A percentile compares a stretch with the other conserved stretches of the same genome.
Conservation (phyloP, 2,888 invertebrate genomes). For the Meloe dianella region DNA sequence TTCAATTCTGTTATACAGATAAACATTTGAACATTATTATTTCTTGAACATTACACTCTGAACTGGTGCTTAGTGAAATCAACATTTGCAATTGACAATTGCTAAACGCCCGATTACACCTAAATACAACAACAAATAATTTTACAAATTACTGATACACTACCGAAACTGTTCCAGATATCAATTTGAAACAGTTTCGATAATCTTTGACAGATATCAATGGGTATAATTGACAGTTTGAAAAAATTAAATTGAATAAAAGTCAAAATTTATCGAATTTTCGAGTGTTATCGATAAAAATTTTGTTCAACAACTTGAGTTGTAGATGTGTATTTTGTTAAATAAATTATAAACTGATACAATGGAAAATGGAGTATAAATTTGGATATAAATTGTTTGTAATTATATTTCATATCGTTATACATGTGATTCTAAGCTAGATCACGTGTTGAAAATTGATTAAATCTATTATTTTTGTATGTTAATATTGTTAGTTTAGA, state of each 20-base stretch:
- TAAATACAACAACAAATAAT: constrained; percentile 10
- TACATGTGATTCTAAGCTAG: background rate
- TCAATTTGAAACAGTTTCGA: background rate
- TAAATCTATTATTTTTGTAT: background rate
- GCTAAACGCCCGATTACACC: background rate
- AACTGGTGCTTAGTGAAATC: constrained; percentile 1
- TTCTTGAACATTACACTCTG: constrained; percentile 14
- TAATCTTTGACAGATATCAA: background rate
- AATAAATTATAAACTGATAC: no score
- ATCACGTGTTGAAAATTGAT: background rate
- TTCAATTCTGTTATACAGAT: background rate
- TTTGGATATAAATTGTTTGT: background rate
- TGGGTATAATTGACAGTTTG: no score
- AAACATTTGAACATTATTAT: constrained; percentile 15
- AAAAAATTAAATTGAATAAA: no score
- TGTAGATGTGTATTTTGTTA: no score
- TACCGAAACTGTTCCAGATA: background rate
- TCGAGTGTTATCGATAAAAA: no score
- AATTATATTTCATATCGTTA: background rate
- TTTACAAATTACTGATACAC: background rate
- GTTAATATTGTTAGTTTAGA: background rate
- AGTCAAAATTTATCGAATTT: no score
- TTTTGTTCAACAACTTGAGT: no score
- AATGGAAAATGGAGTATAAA: background rate
- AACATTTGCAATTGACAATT: constrained; percentile 16